These are phyloP conservation scores for Venustaconcha ellipsiformis DNA, from an alignment of 1,140 invertebrate species.

Conservation along the genomic window DNA sequence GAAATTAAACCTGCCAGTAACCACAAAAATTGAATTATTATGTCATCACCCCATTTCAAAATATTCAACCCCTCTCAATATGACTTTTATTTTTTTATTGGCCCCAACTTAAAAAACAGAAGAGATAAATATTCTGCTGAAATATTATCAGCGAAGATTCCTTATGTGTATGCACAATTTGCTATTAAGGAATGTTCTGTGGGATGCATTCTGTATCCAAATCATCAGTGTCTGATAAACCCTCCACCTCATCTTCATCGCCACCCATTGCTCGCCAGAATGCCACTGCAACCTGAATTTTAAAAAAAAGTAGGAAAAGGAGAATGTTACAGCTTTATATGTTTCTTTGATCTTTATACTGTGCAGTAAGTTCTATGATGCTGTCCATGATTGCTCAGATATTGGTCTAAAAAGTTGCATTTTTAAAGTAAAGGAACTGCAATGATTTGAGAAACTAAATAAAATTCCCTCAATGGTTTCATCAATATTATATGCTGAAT, in stretches of 20 bases:
- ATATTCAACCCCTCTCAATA: no score
- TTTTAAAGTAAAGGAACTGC: no score
- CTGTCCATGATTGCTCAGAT: no score
- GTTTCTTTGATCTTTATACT: background rate
- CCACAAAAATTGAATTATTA: no score
- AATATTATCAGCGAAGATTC: background rate
- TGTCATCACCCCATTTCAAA: no score
- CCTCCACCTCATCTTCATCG: slow-evolving; percentile 78
- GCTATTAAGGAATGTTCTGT: background rate
- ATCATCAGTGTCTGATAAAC: slow-evolving; percentile 40
- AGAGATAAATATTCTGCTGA: background rate
- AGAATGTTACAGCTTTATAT: slow-evolving; percentile 2
- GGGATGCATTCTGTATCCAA: background rate
- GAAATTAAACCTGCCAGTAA: no score
- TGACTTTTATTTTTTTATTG: no score
- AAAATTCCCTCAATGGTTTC: no score
- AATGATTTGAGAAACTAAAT: no score
- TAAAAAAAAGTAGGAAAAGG: slow-evolving; percentile 15
- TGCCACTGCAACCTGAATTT: slow-evolving; percentile 75
- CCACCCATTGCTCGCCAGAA: slow-evolving; percentile 86
- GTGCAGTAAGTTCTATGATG: background rate
- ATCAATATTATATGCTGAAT: no score
- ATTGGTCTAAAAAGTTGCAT: no score
- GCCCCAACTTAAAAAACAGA: background rate
- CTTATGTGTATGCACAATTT: background rate